A percentile compares a stretch with the other conserved stretches of the same genome.
Conservation (phyloP, 2,797 vertebrate genomes). For the Borostomias antarcticus region DNA sequence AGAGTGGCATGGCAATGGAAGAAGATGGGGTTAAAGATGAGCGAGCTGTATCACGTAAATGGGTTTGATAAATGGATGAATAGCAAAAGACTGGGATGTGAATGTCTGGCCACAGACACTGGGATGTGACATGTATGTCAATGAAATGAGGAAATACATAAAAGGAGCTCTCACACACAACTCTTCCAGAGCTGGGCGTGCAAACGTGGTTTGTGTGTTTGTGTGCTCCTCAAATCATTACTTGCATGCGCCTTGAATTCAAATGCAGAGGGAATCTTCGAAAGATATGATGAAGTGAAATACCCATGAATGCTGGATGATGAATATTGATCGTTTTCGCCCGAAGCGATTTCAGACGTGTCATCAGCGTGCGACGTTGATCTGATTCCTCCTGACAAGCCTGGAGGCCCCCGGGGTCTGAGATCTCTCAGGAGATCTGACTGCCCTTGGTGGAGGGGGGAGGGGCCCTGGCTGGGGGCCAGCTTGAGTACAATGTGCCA, state of each 20-base stretch:
- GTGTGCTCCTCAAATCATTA: background rate
- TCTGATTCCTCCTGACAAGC: slow-evolving; percentile 40
- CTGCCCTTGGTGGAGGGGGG: slow-evolving; percentile 18
- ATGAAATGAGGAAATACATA: background rate
- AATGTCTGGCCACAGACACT: no score
- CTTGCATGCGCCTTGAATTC: no score
- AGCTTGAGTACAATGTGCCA: no score
- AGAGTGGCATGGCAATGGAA: slow-evolving; percentile 10
- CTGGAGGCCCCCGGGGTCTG: slow-evolving; percentile 14
- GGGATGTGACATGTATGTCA: background rate
- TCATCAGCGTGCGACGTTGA: slow-evolving; percentile 36
- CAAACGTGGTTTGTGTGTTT: background rate
- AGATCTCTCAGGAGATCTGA: slow-evolving; percentile 20
- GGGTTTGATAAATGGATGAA: slow-evolving; percentile 14
- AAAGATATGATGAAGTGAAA: no score
- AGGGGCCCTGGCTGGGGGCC: slow-evolving; percentile 10
- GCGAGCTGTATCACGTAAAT: slow-evolving; percentile 2
- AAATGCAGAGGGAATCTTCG: no score
- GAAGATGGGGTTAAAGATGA: slow-evolving; percentile 23
- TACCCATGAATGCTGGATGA: slow-evolving; percentile 23
- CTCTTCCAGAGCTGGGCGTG: background rate
- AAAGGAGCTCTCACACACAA: background rate
- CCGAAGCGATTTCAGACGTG: slow-evolving; percentile 27
- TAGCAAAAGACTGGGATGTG: background rate
- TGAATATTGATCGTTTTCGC: slow-evolving; percentile 32